Conservation (phyloP, 2,113 vertebrate species). For the Odocoileus virginianus region DNA sequence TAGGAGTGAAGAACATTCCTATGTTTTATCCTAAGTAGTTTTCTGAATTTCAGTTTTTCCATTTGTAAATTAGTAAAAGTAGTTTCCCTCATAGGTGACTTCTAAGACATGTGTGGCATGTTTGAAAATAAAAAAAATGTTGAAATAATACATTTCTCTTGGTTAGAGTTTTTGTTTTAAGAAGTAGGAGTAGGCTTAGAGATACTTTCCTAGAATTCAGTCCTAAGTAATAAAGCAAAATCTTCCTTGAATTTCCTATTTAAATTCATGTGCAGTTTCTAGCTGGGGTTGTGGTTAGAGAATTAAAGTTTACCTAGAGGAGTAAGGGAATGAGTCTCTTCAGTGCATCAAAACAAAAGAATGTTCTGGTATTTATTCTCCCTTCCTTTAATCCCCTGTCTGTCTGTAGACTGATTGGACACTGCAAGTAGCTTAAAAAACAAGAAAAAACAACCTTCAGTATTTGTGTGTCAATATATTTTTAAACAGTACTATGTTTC, state of each 20-base stretch:
- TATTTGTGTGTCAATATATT: not conserved
- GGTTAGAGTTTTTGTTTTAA: conserved; percentile 33
- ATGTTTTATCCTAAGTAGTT: not conserved
- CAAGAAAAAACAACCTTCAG: not conserved
- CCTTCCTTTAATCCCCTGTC: not conserved
- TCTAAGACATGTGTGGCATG: not conserved
- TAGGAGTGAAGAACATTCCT: not conserved
- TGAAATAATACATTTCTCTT: not conserved
- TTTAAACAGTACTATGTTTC: not conserved
- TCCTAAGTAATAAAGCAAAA: not conserved
- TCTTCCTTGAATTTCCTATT: conserved; percentile 5
- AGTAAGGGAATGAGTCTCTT: not conserved
- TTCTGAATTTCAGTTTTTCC: not conserved
- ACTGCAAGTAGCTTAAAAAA: not conserved
- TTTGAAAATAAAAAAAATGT: conserved; percentile 29
- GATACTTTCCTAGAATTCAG: not conserved
- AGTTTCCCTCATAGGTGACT: not conserved
- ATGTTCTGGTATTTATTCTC: not conserved
- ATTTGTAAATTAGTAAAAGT: conserved; percentile 25
- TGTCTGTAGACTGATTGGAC: not conserved
- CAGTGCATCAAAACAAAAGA: not conserved
- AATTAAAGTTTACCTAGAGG: conserved; percentile 15
- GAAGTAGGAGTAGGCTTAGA: not conserved
- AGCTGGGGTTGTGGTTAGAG: not conserved
- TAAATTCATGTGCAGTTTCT: not conserved